Conservation (phyloP, 2,888 invertebrate genomes). For the Mythimna impura region DNA sequence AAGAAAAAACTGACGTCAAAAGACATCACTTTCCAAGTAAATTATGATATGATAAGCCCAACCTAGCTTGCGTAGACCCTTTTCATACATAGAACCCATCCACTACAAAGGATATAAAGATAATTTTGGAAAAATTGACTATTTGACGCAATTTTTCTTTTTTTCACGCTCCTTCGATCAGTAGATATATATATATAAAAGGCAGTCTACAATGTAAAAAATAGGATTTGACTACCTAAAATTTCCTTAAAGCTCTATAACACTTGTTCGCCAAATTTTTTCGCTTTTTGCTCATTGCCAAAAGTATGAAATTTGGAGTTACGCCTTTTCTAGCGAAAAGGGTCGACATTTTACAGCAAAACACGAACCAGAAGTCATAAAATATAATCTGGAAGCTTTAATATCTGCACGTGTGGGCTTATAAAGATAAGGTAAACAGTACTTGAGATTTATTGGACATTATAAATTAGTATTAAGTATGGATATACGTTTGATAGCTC, state of each 20-base stretch:
- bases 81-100: constrained; percentile 16
- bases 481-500: constrained; percentile 58
- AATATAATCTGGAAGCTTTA: constrained; percentile 64
- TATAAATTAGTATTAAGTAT: constrained; percentile 69
- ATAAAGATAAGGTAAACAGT: constrained; percentile 69
- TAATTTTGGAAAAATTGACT: too few species aligned
- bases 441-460: constrained; percentile 65
- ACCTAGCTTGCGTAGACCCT: constrained; percentile 13
- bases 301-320: too few species aligned
- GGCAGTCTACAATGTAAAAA: too few species aligned
- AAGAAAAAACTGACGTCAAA: neutral
- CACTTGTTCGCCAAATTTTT: too few species aligned
- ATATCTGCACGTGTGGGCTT: constrained; percentile 65
- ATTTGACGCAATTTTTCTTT: too few species aligned
- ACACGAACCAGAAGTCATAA: constrained; percentile 55
- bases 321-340: too few species aligned
- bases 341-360: constrained; percentile 29
- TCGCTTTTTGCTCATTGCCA: too few species aligned
- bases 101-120: too few species aligned
- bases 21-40: neutral
- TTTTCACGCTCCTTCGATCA: too few species aligned
- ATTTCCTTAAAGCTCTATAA: too few species aligned
- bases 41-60: neutral
- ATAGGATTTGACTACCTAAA: too few species aligned
- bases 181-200: too few species aligned